A percentile compares a stretch with the other conserved stretches of the same genome.
Conservation (phyloP, 1,140 invertebrate species). For the Drosophila ambigua region DNA sequence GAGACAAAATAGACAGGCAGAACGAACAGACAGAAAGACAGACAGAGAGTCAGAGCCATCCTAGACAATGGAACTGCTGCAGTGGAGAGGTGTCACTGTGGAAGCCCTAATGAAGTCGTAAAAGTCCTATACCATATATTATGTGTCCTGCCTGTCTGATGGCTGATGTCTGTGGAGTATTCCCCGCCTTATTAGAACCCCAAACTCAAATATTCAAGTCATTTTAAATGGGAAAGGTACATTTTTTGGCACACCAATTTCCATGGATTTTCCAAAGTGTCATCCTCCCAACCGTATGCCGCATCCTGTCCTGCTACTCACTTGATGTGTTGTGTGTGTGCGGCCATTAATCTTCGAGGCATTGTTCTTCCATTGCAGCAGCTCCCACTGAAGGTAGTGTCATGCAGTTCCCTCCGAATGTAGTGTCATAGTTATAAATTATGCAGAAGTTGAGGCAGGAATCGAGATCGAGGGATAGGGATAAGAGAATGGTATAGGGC, state of each 20-base stretch:
- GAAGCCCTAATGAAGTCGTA: conserved; percentile 52
- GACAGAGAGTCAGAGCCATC: conserved; percentile 5
- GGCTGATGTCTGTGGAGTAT: conserved; percentile 28
- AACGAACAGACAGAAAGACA: conserved; percentile 39
- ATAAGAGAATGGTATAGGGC: conserved; percentile 8
- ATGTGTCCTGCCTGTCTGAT: conserved; percentile 28
- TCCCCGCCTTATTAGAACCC: conserved; percentile 10
- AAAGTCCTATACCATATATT: conserved; percentile 26
- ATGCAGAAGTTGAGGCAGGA: conserved; percentile 56
- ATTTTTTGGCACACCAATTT: conserved; percentile 38
- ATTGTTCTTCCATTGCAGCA: conserved; percentile 49
- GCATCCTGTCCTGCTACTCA: neutral
- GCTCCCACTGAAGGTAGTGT: conserved; percentile 4
- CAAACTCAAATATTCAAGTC: conserved; percentile 38
- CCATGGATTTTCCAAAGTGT: conserved; percentile 38
- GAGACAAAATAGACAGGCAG: conserved; percentile 18
- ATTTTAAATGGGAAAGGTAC: conserved; percentile 34
- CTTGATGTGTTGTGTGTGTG: neutral
- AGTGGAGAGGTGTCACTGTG: conserved; percentile 35
- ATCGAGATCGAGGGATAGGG: conserved; percentile 40
- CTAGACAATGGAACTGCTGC: conserved; percentile 58
- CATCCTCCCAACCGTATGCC: conserved; percentile 30
- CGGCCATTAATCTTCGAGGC: conserved; percentile 69
- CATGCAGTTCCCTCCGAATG: no score
- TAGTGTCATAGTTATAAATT: conserved; percentile 75